These are phyloP conservation scores for Epinotia nisella DNA, from an alignment of 2,888 invertebrate genomes.

Conservation along the genomic window DNA sequence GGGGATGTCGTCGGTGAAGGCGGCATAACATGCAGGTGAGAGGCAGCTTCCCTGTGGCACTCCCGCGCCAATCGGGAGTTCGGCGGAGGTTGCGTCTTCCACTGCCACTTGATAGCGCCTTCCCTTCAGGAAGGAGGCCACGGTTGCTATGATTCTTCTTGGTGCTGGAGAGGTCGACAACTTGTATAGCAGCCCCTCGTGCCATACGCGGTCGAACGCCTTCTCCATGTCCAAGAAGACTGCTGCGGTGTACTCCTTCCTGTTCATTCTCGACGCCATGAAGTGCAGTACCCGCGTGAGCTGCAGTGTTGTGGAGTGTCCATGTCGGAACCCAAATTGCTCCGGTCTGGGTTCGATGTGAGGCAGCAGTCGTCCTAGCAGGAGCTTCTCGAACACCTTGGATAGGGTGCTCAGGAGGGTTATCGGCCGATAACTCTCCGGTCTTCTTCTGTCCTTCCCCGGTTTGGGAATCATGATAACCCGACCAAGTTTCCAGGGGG, in stretches of 20 bases:
- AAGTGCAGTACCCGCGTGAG: conserved; percentile 10
- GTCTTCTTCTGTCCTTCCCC: too few relatives aligned
- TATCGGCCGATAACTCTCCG: too few relatives aligned
- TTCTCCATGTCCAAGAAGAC: too few relatives aligned
- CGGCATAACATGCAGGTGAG: conserved; percentile 46
- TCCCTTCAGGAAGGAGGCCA: conserved; percentile 49
- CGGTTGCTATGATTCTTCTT: conserved; percentile 44
- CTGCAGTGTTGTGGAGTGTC: conserved; percentile 33
- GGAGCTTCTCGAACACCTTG: too few relatives aligned
- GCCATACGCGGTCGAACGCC: conserved; percentile 25
- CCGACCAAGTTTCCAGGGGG: conserved; percentile 25
- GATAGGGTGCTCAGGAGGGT: too few relatives aligned
- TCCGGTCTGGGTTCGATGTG: conserved; percentile 14
- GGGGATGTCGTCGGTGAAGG: conserved; percentile 49
- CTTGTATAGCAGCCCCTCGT: conserved; percentile 20
- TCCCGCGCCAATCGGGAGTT: conserved; percentile 46
- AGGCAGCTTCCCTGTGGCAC: conserved; percentile 49
- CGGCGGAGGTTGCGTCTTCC: conserved; percentile 40
- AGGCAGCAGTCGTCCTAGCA: conserved; percentile 2
- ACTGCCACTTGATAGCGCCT: conserved; percentile 49
- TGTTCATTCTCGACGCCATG: too few relatives aligned
- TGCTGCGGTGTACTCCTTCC: too few relatives aligned
- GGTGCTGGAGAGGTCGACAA: conserved; percentile 15
- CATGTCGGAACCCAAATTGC: conserved; percentile 30
- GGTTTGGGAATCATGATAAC: conserved; percentile 16